phyloP scores from a whole-genome alignment of 2,113 vertebrate genomes.

The Cygnus atratus region DNA sequence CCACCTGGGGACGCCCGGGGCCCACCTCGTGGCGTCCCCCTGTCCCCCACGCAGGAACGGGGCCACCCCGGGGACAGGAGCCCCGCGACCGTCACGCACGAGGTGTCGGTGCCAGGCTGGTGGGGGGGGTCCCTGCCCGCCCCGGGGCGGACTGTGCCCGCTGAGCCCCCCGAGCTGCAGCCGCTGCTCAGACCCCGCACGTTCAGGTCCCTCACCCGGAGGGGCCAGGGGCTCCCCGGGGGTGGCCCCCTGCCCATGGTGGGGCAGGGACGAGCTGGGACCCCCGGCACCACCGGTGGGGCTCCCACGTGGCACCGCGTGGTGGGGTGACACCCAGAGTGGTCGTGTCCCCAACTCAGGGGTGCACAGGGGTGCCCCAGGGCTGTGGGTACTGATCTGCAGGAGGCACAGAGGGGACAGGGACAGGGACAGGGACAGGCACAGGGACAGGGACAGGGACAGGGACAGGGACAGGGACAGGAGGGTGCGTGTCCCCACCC shows the following conservation, averaged over 20 bases:
- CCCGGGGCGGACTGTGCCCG: neutral
- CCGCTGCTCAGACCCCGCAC: neutral
- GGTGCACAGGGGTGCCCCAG: too few species aligned
- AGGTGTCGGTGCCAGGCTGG: rapidly evolving
- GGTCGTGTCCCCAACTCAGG: too few species aligned
- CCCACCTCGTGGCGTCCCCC: rapidly evolving
- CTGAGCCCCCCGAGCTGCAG: neutral
- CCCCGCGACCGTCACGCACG: neutral
- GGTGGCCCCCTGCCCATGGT: neutral
- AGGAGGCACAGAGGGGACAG: neutral
- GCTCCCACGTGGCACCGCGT: rapidly evolving
- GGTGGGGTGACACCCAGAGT: rapidly evolving
- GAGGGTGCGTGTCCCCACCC: rapidly evolving
- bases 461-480: neutral
- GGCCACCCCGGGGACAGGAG: neutral
- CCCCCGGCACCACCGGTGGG: rapidly evolving
- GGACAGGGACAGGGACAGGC: neutral
- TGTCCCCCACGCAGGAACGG: neutral
- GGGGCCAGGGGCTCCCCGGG: neutral
- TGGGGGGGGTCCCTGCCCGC: neutral
- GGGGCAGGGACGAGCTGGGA: rapidly evolving
- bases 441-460: neutral
- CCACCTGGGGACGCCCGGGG: neutral
- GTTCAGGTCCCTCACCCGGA: neutral
- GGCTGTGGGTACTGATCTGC: neutral